These are phyloP conservation scores for Atethmia centrago DNA, from an alignment of 2,888 invertebrate species.

Conservation along the genomic window DNA sequence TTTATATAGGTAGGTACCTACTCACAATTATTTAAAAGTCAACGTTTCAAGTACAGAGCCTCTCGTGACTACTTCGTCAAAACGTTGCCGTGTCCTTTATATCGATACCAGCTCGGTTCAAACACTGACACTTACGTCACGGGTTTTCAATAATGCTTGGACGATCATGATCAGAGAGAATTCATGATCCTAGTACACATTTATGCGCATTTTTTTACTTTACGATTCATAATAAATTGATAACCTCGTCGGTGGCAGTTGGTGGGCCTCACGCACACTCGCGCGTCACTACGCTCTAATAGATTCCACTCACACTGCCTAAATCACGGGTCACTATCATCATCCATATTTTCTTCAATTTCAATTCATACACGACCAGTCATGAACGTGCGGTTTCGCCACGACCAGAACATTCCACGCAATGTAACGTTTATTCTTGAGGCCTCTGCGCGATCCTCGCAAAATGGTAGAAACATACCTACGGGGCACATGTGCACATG, in stretches of 20 bases:
- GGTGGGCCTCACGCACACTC: conserved; percentile 68
- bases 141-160: conserved; percentile 62
- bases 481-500: conserved; percentile 69
- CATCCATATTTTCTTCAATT: conserved; percentile 64
- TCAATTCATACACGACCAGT: conserved; percentile 60
- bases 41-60: background rate
- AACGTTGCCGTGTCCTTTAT: conserved; percentile 23
- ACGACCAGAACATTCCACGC: conserved; percentile 66
- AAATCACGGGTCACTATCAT: conserved; percentile 67
- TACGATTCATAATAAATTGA: conserved; percentile 85
- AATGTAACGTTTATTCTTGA: conserved; percentile 74
- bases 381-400: conserved; percentile 26
- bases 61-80: background rate
- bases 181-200: conserved; percentile 69
- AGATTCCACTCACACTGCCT: conserved; percentile 68
- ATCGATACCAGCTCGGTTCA: conserved; percentile 45
- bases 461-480: conserved; percentile 71
- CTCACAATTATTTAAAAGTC: background rate
- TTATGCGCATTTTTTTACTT: conserved; percentile 78
- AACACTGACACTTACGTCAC: conserved; percentile 62
- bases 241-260: conserved; percentile 83
- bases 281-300: conserved; percentile 61
- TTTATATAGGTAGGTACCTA: background rate
- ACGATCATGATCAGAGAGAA: conserved; percentile 63
- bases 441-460: conserved; percentile 72